Percentiles rank a stretch among this genome's conserved stretches.
Conservation (phyloP, 2,888 invertebrate genomes). For the Prosopocoilus inquinatus region DNA sequence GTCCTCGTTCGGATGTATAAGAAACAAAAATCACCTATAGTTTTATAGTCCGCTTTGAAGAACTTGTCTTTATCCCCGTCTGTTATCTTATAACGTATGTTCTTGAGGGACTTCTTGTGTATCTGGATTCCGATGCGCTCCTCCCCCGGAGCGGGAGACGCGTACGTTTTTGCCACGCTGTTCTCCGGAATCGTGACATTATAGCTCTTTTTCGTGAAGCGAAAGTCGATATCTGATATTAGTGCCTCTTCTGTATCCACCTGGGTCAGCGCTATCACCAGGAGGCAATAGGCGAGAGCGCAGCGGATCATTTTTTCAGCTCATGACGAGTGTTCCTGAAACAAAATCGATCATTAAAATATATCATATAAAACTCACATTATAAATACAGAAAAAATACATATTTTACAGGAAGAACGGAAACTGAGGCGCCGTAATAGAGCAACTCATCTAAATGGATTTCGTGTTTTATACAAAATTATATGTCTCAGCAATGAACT, state of each 20-base stretch:
- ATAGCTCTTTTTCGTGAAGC: constrained; percentile 73
- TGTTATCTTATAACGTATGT: constrained; percentile 82
- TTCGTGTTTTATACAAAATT: no score
- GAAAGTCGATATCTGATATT: constrained; percentile 53
- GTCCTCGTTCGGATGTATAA: constrained; percentile 85
- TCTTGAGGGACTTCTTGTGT: constrained; percentile 46
- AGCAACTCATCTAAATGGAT: no score
- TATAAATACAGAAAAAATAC: no score
- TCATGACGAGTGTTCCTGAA: constrained; percentile 46
- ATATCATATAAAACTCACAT: no score
- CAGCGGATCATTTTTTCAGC: constrained; percentile 44
- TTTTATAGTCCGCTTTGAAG: constrained; percentile 87
- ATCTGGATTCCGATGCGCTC: constrained; percentile 74
- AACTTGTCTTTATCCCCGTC: constrained; percentile 86
- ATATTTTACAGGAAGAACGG: no score
- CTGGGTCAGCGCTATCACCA: constrained; percentile 42
- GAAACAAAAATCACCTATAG: constrained; percentile 94
- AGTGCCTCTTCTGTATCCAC: constrained; percentile 31
- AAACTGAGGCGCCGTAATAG: no score
- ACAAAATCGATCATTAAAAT: constrained; percentile 16
- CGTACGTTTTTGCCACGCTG: constrained; percentile 86
- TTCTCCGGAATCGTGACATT: constrained; percentile 92
- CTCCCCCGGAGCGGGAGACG: constrained; percentile 66
- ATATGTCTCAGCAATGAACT: no score
- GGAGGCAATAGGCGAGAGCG: constrained; percentile 45